Evolutionary conservation across 1,140 invertebrate genomes (phyloP), one percentile per base, ranked within the genome.

Genomic region (Neodiprion lecontei): DNA sequence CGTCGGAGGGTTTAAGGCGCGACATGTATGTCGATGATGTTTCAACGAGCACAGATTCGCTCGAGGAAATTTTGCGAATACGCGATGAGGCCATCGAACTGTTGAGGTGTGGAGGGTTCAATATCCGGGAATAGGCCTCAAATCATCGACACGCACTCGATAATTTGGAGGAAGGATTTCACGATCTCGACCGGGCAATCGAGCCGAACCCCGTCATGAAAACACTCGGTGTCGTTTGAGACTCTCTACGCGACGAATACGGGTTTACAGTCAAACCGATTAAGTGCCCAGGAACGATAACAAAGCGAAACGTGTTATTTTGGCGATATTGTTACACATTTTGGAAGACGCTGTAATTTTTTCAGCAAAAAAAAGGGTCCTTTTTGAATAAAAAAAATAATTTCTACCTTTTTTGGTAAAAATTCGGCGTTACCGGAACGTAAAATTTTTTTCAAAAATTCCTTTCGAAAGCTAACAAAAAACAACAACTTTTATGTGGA

Each of bases 91-190:
- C 66, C 7, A 73, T 76, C 11, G 21, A 47, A 65, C 23, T 72
- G 2, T 69, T 76, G 28, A 69, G 21, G 21, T 69, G 72, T 12
- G 72, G 75, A 4, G 75, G 72, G 48, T 73, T 74, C 61, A 66
- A 73, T 66, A 76, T 75, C 17, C 14, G 71, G 9, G 48, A 75
- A 65, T 75, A 72, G 74, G 71, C 74, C 9, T 75, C 74, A 40
- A 75, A 75, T 65, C 67, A 73, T 40, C 65, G 23, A 12, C 70
- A 75, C 50, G 70, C 70, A 7, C 21, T 72, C 14, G 74, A 72
- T 69, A 50, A 69, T 8, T 23, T 53, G 4, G 50, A 49, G 17
- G 21, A 71, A 7, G 50, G 17, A 67, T 9, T n/a, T 10, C 17
- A 17, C 17, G 17, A 17, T 17, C 17, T 17, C 17, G 17, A 17